Evolutionary conservation across 92 coral and sea anemone genomes (phyloP), one percentile per base, ranked within the genome.

Genomic region (Epizoanthus ramosus): DNA sequence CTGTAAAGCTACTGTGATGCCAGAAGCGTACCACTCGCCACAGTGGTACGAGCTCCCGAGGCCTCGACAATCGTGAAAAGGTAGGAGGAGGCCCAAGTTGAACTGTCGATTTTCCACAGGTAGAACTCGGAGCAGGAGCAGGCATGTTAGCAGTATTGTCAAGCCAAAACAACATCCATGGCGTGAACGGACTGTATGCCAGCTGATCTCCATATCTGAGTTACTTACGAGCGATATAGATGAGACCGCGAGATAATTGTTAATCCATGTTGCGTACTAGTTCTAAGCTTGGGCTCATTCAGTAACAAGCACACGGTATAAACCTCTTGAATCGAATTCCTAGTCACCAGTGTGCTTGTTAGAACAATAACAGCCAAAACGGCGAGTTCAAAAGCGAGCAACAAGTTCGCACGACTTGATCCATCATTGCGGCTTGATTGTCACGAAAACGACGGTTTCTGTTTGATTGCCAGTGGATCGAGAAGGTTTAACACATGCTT

Each of bases 21-120:
- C 95, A 6, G 84, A 84, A 4, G 93, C 95, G 47, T 76, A 92
- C 68, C 37, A 45, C n/a, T 75, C 16, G 21, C 93, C 95, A 9
- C 63, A 61, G 31, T 3, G 67, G 35, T 85, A 88, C 15, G 86
- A 60, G 43, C 73, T 88, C 0, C 73, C 41, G 31, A 88, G 13
- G 12, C 33, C 61, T 12, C 57, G 24, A 22, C 86, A 84, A 59
- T 80, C 79, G 53, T 21, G 19, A 57, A 71, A 88, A 0, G 92
- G 92, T 22, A 88, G 63, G 0, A 88, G 73, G 3, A 88, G 58
- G 10, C 92, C 92, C 1, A 88, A 67, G 6, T 68, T 80, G 50
- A 71, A 88, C n/a, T 72, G 37, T 14, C 70, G 82, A 69, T 77
- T 77, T 35, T 41, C 70, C 19, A 16, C 61, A 15, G 71, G 33